Base-by-base conservation (phyloP, 2,797 vertebrate genomes). In the Falco peregrinus region DNA sequence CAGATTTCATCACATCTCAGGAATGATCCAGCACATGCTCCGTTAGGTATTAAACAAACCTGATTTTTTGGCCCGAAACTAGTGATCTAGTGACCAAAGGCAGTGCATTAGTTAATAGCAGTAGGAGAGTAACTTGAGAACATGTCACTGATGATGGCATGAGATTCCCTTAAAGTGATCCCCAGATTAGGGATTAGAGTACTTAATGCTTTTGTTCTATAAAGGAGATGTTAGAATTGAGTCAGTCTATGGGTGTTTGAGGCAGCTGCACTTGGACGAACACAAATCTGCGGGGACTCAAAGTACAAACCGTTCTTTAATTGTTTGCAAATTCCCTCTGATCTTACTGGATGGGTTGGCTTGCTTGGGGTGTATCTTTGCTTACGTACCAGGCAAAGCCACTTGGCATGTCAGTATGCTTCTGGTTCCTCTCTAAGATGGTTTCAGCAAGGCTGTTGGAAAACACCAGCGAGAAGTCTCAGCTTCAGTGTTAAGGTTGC, bases 251-350 rank as follows among this genome's bases (percentile, higher is more conserved):
- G 90, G 67, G 59, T 65, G 80, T 84, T 78, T 10, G 80, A 90
- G 75, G 81, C 93, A 84, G 81, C 92, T 84, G 86, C 5, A 1
- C 80, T 93, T 61, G 91, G 83, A 71, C 0, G 0, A 80, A 35
- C 2, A 0, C 59, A 61, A 73, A 43, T 47, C 88, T 88, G 83
- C 45, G 25, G 81, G 78, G 77, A 50, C 80, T 96, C 71, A 14
- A 86, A 94, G 87, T 77, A 88, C 81, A 87, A 93, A 94, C 79
- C 94, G 53, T 77, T 93, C 95, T 91, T 80, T 97, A 91, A 95
- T 96, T 94, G 96, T 95, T 89, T 93, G 94, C 90, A 94, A 91
- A 89, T 95, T 93, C 94, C 71, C 76, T 80, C 84, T 92, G 94
- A 87, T 87, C 78, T 92, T 18, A 4, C 84, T 84, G 53, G 84